These are phyloP conservation scores for Pogonophryne albipinna DNA, from an alignment of 2,797 vertebrate species.

Conservation along the genomic window DNA sequence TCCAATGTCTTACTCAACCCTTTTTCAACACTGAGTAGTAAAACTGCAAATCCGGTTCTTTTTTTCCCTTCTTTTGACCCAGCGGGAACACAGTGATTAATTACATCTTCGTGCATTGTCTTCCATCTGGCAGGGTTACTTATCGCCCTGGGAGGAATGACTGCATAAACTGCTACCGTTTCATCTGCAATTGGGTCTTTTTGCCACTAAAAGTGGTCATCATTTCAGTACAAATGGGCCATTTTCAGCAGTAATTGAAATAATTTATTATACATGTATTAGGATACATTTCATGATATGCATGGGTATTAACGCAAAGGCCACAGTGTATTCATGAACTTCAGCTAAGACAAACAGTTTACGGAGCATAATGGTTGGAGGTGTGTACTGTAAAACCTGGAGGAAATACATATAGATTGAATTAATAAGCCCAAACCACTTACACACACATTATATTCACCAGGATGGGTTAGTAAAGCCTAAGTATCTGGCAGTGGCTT, in stretches of 20 bases:
- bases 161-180: slow-evolving; percentile 70
- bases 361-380: slow-evolving; percentile 10
- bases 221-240: slow-evolving; percentile 62
- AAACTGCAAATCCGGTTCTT: slow-evolving; percentile 65
- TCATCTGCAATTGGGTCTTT: slow-evolving; percentile 59
- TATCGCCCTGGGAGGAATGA: slow-evolving; percentile 75
- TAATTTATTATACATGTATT: slow-evolving; percentile 57
- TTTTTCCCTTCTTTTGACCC: slow-evolving; percentile 53
- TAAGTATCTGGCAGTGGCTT: neutral
- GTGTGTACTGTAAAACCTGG: neutral
- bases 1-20: slow-evolving; percentile 45
- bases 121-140: slow-evolving; percentile 79
- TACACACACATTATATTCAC: no score
- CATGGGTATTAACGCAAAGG: slow-evolving; percentile 16
- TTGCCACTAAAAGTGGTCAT: slow-evolving; percentile 61
- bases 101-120: slow-evolving; percentile 74
- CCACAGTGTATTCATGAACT: slow-evolving; percentile 31
- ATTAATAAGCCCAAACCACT: neutral
- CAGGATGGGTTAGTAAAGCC: neutral
- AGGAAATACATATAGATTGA: neutral
- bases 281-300: slow-evolving; percentile 23
- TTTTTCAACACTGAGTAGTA: slow-evolving; percentile 63
- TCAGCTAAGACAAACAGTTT: slow-evolving; percentile 42
- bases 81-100: slow-evolving; percentile 76
- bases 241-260: slow-evolving; percentile 68